Base-by-base conservation (phyloP, 2,888 invertebrate species). In the Ectemnius lituratus region DNA sequence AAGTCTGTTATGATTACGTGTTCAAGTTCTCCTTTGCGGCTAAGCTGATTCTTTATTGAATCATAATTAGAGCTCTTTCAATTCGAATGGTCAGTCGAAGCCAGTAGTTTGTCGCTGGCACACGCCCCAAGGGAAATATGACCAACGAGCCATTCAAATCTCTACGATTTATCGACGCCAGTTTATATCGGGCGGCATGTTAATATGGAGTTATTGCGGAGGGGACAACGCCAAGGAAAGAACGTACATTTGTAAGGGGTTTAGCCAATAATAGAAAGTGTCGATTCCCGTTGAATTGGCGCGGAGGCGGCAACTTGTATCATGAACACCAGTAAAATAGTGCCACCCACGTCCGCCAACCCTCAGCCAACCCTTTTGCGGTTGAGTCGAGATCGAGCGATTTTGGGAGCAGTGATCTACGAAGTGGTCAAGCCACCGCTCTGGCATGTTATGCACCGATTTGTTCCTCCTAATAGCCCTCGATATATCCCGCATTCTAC, bases 201-300 rank as follows among this genome's bases (percentile, higher is more conserved):
- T 83, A 81, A 82, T 81, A 79, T 73, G 75, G 70, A 81, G 74
- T 81, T 79, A 83, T 68, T 46, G 76, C 67, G 46, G 71, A 79
- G 37, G 8, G 70, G 74, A 64, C 70, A 49, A 58, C 27, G 71
- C 66, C 68, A 70, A 64, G 64, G 37, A 46, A 66, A 70, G 66
- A 70, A 73, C 76, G 62, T 59, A 75, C 81, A 84, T 87, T 87
- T 85, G 84, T 87, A 84, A 83, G 71, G 64, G 84, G 67, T 81
- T 82, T 84, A 85, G 82, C 81, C 82, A 79, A 80, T 85, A 82
- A 84, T 83, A 83, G 84, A 86, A 86, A 84, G 81, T 82, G 72
- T 75, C 70, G 65, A 73, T 66, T 73, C 78, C 65, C 62, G 69
- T 60, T 59, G 65, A 72, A 64, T 62, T 6, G 37, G 58, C 75